Evolutionary conservation across 2,113 vertebrate species (phyloP).

Genomic region (Limanda limanda): DNA sequence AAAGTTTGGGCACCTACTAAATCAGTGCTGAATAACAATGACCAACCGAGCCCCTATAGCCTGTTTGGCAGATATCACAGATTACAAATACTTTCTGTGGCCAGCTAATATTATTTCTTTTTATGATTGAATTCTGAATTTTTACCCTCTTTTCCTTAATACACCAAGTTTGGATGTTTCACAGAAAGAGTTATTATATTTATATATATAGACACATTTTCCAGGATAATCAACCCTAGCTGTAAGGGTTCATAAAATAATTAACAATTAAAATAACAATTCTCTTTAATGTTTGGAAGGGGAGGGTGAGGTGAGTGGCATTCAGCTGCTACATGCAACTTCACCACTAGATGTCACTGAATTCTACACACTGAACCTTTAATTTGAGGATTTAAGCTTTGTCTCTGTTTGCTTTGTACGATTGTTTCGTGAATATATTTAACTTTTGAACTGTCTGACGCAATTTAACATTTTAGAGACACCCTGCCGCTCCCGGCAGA

Average conservation of each 20-base stretch:
- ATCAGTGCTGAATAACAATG: not conserved
- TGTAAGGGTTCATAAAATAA: too few relatives aligned
- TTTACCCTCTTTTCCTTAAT: not conserved
- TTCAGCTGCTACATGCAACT: not conserved
- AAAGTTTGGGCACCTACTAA: not conserved
- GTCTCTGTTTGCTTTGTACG: not conserved
- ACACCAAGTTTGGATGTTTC: not conserved
- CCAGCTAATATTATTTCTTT: not conserved
- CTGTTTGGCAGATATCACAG: not conserved
- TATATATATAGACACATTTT: too few relatives aligned
- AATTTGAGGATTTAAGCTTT: not conserved
- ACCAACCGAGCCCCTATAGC: not conserved
- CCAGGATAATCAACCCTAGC: too few relatives aligned
- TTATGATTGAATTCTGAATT: not conserved
- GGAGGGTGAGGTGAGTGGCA: too few relatives aligned
- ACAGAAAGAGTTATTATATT: not conserved
- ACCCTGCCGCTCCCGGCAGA: too few relatives aligned
- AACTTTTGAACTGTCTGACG: not conserved
- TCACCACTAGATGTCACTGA: not conserved
- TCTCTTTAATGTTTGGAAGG: too few relatives aligned
- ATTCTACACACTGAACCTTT: not conserved
- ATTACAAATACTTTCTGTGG: not conserved
- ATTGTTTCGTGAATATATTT: not conserved
- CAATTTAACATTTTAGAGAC: not conserved
- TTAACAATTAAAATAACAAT: too few relatives aligned